Conservation (phyloP, 1,140 invertebrate genomes). For the Scaptomyza graminum region DNA sequence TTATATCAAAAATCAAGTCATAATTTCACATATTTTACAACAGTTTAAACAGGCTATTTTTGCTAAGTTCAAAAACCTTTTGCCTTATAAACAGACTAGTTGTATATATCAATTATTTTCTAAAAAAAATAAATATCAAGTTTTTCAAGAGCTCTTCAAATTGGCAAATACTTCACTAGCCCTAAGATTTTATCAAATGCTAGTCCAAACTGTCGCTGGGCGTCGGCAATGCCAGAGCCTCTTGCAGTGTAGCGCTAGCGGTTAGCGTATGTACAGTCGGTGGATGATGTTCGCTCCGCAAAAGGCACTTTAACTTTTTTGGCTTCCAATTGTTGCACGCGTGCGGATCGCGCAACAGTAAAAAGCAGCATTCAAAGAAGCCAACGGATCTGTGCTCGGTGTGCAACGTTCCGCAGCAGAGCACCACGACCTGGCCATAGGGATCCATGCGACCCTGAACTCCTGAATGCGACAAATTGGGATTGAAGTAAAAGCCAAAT, state of each 20-base stretch:
- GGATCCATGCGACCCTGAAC: slow-evolving; percentile 85
- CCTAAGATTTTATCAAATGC: neutral
- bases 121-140: slow-evolving; percentile 31
- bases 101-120: neutral
- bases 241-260: slow-evolving; percentile 50
- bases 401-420: slow-evolving; percentile 87
- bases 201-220: slow-evolving; percentile 51
- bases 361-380: slow-evolving; percentile 88
- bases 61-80: neutral
- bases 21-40: no score
- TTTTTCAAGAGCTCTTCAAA: slow-evolving; percentile 11
- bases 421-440: slow-evolving; percentile 86
- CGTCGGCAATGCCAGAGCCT: no score
- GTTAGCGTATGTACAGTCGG: slow-evolving; percentile 43
- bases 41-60: slow-evolving; percentile 28
- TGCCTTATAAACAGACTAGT: slow-evolving; percentile 14
- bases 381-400: slow-evolving; percentile 85
- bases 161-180: no score
- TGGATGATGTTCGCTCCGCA: slow-evolving; percentile 74
- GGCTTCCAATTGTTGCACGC: slow-evolving; percentile 87
- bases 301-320: slow-evolving; percentile 84
- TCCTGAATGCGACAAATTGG: slow-evolving; percentile 85
- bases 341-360: slow-evolving; percentile 86
- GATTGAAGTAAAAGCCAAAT: slow-evolving; percentile 86
- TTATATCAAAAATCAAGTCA: no score